Percentiles rank a stretch among this genome's conserved stretches.
phyloP scores from a whole-genome alignment of 2,113 vertebrate species.

The Tenrec ecaudatus region DNA sequence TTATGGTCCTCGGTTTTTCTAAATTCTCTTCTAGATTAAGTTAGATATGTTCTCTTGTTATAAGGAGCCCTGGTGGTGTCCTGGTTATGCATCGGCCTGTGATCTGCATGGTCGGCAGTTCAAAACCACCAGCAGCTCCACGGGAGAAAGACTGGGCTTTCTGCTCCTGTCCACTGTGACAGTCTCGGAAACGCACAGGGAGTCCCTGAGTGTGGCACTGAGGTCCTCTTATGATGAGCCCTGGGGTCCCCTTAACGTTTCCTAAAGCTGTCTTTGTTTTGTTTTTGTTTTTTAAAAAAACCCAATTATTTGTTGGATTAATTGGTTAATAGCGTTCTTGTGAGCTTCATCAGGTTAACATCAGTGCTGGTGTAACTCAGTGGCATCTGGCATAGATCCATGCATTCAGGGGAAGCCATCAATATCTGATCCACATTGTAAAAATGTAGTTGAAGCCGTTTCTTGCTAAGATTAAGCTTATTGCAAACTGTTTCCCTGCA shows the following conservation, averaged over 20 bases:
- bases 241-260: conserved; percentile 20
- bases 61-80: too few relatives aligned
- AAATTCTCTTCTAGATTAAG: conserved; percentile 54
- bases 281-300: conserved; percentile 11
- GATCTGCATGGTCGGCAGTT: too few relatives aligned
- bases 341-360: conserved; percentile 41
- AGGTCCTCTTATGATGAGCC: conserved; percentile 10
- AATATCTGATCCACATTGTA: conserved; percentile 12
- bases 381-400: conserved; percentile 10
- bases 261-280: conserved; percentile 38
- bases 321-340: conserved; percentile 66
- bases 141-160: too few relatives aligned
- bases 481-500: conserved; percentile 37
- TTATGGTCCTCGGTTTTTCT: conserved; percentile 12
- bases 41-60: background rate
- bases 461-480: conserved; percentile 53
- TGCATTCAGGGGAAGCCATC: conserved; percentile 37
- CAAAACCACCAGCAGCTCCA: too few relatives aligned
- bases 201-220: too few relatives aligned
- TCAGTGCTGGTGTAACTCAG: conserved; percentile 1
- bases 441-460: conserved; percentile 59
- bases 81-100: too few relatives aligned
- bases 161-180: too few relatives aligned
- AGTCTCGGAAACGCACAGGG: too few relatives aligned
- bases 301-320: conserved; percentile 52